A percentile compares a stretch with the other conserved stretches of the same genome.
These are phyloP conservation scores for Alloplasta piceator DNA, from an alignment of 2,888 invertebrate species.

Conservation along the genomic window DNA sequence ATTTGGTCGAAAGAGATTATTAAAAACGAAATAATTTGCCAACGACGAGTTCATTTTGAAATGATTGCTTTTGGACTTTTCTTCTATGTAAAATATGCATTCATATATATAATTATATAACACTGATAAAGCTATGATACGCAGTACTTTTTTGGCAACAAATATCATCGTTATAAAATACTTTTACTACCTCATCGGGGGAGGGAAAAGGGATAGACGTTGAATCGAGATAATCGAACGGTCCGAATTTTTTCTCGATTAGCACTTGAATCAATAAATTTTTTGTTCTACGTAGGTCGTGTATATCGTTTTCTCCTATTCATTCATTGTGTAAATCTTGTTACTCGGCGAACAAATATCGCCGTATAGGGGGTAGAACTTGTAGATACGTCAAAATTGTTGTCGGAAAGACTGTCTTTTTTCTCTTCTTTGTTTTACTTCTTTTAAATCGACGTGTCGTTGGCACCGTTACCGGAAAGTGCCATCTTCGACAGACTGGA, in stretches of 20 bases:
- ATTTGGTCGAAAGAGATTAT: slow-evolving; percentile 37
- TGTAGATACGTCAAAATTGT: slow-evolving; percentile 12
- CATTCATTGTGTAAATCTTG: slow-evolving; percentile 12
- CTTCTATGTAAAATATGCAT: slow-evolving; percentile 56
- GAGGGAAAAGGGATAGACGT: slow-evolving; percentile 22
- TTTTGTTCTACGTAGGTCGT: slow-evolving; percentile 28
- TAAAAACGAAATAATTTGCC: slow-evolving; percentile 6
- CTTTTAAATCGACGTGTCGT: slow-evolving; percentile 75
- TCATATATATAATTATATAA: slow-evolving; percentile 58
- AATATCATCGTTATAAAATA: slow-evolving; percentile 63
- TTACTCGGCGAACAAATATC: slow-evolving; percentile 2
- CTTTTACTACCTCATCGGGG: slow-evolving; percentile 48
- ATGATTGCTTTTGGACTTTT: slow-evolving; percentile 45
- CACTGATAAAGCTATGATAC: slow-evolving; percentile 63
- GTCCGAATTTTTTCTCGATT: slow-evolving; percentile 23
- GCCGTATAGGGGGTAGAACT: background rate
- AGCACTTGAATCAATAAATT: slow-evolving; percentile 28
- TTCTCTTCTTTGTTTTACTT: too few relatives aligned
- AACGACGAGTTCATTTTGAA: slow-evolving; percentile 7
- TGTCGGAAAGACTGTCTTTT: slow-evolving; percentile 20
- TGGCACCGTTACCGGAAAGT: slow-evolving; percentile 82
- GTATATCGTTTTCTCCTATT: slow-evolving; percentile 30
- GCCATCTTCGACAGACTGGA: slow-evolving; percentile 92
- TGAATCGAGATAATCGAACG: slow-evolving; percentile 43
- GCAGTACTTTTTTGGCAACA: slow-evolving; percentile 65